Percentiles rank a stretch among this genome's conserved stretches.
Evolutionary conservation across 1,140 invertebrate species (phyloP).

Genomic region (Bicyclus anynana): DNA sequence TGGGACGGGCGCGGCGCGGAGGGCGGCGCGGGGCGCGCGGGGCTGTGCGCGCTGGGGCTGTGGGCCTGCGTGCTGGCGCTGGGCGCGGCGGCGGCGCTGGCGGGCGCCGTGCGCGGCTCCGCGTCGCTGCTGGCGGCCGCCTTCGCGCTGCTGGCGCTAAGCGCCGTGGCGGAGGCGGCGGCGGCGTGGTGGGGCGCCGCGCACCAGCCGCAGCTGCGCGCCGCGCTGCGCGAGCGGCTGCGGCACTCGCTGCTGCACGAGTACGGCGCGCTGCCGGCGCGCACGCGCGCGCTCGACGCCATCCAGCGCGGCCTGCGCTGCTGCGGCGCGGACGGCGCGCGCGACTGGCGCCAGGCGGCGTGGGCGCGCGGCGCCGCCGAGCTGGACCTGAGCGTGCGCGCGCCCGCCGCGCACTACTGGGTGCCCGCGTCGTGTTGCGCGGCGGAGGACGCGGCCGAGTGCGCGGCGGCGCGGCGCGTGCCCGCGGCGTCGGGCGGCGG

Average conservation of each 20-base stretch:
- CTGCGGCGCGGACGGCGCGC: constrained; percentile 44
- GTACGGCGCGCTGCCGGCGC: constrained; percentile 43
- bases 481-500: constrained; percentile 26
- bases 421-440: constrained; percentile 53
- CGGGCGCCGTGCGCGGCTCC: constrained; percentile 41
- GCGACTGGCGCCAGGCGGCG: constrained; percentile 53
- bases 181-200: constrained; percentile 60
- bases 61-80: constrained; percentile 49
- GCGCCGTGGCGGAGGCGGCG: constrained; percentile 48
- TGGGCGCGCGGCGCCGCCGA: constrained; percentile 35
- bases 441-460: constrained; percentile 20
- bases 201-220: constrained; percentile 30
- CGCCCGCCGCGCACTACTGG: constrained; percentile 42
- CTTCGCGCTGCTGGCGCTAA: constrained; percentile 47
- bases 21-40: constrained; percentile 42
- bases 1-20: constrained; percentile 53
- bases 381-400: constrained; percentile 52
- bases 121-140: constrained; percentile 49
- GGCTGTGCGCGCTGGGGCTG: constrained; percentile 44
- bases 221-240: constrained; percentile 39
- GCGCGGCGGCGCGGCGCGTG: constrained; percentile 34
- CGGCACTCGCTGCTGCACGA: constrained; percentile 45
- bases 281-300: constrained; percentile 50
- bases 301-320: constrained; percentile 54
- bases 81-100: constrained; percentile 41